phyloP scores from a whole-genome alignment of 2,797 vertebrate genomes.

The Parauchenoglanis punctatus region DNA sequence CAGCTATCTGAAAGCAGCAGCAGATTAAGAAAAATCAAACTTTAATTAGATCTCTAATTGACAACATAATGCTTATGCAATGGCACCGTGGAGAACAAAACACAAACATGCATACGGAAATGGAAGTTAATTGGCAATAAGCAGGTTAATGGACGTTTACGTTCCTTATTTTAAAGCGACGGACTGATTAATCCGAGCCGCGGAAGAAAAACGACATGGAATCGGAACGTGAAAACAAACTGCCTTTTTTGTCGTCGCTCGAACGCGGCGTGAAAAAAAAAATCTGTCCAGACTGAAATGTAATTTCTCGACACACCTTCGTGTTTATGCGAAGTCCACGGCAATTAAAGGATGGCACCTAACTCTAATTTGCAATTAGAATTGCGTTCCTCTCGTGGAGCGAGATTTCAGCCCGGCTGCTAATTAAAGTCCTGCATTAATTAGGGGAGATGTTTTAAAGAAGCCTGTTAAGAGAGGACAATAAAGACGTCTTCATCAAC shows the following conservation, averaged over 20 bases:
- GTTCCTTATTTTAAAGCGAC: conserved; percentile 9
- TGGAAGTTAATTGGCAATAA: conserved; percentile 28
- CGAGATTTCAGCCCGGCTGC: conserved; percentile 60
- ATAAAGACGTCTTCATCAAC: conserved; percentile 63
- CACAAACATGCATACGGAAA: conserved; percentile 14
- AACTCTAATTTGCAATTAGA: conserved; percentile 70
- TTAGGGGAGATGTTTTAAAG: conserved; percentile 64
- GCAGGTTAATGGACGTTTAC: conserved; percentile 38
- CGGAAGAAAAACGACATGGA: not conserved
- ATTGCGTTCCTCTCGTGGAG: conserved; percentile 59
- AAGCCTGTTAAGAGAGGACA: conserved; percentile 57
- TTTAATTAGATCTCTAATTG: conserved; percentile 27
- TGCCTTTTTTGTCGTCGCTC: not conserved
- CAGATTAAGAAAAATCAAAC: conserved; percentile 26
- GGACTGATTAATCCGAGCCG: conserved; percentile 23
- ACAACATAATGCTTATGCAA: conserved; percentile 1
- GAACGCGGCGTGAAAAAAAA: not conserved
- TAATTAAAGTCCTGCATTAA: conserved; percentile 73
- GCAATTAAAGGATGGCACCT: conserved; percentile 59
- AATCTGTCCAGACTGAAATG: conserved; percentile 7
- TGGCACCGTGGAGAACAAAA: conserved; percentile 14
- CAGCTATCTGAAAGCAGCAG: not conserved
- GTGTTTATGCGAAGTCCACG: conserved; percentile 39
- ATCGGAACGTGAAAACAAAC: conserved; percentile 16
- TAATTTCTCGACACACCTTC: conserved; percentile 37